Conservation (phyloP, 2,113 vertebrate species). For the Puntigrus tetrazona region DNA sequence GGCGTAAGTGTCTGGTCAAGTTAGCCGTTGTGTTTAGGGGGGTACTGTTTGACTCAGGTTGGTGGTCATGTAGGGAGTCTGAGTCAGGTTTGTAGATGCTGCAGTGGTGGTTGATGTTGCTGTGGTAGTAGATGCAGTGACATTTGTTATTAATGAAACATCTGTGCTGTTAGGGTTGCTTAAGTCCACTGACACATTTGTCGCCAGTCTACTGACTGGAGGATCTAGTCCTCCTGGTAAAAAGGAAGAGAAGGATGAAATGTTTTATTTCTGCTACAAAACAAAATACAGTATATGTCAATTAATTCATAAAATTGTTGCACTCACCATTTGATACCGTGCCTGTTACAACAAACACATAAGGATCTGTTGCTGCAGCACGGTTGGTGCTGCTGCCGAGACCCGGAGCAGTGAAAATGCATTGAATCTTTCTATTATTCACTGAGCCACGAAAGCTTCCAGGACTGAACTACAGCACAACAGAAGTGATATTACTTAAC, state of each 20-base stretch:
- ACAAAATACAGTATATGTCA: not conserved
- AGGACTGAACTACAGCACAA: conserved; percentile 38
- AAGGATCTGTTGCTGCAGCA: fast-evolving
- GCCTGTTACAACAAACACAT: conserved; percentile 11
- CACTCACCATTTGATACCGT: conserved; percentile 38
- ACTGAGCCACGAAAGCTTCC: conserved; percentile 47
- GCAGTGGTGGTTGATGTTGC: not conserved
- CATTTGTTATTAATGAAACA: not conserved
- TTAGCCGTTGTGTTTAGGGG: not conserved
- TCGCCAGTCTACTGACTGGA: fast-evolving
- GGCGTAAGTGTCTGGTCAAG: too few species aligned
- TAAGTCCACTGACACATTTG: not conserved
- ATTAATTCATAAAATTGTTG: not conserved
- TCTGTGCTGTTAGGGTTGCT: not conserved
- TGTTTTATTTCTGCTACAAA: not conserved
- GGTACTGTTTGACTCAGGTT: not conserved
- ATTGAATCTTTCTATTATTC: conserved; percentile 42
- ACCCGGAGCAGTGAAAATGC: conserved; percentile 57
- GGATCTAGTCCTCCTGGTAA: conserved; percentile 36
- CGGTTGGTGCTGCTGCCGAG: fast-evolving
- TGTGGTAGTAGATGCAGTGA: not conserved
- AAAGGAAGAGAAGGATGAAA: not conserved
- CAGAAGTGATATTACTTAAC: not conserved
- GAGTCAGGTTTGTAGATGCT: not conserved
- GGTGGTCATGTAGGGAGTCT: not conserved